Evolutionary conservation across 2,888 invertebrate species (phyloP).

Genomic region (Anticlea derivata): DNA sequence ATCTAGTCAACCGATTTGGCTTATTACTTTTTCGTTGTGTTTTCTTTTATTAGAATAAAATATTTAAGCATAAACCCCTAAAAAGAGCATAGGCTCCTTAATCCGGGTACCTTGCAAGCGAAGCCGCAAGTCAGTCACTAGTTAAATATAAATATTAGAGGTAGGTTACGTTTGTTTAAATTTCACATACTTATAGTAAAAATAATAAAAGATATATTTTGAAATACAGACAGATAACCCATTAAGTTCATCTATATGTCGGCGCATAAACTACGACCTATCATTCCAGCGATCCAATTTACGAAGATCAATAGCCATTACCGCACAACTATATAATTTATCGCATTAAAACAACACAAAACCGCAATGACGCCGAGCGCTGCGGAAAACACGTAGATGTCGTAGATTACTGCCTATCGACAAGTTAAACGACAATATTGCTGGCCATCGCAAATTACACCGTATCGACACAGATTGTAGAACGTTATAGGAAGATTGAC

Average conservation of each 20-base stretch:
- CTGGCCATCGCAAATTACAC: constrained; percentile 7
- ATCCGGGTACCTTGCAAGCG: too few species aligned
- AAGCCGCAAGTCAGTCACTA: too few species aligned
- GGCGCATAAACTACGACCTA: constrained; percentile 11
- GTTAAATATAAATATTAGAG: too few species aligned
- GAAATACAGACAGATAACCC: not conserved
- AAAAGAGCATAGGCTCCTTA: too few species aligned
- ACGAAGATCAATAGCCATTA: constrained; percentile 20
- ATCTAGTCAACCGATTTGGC: too few species aligned
- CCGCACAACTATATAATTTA: constrained; percentile 15
- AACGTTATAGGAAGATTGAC: too few species aligned
- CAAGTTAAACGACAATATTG: constrained; percentile 8
- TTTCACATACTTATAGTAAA: too few species aligned
- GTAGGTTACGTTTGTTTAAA: too few species aligned
- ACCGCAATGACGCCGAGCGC: constrained; percentile 20
- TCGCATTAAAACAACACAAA: constrained; percentile 18
- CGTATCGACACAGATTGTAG: constrained; percentile 5
- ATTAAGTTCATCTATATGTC: constrained; percentile 8
- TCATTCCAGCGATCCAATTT: constrained; percentile 12
- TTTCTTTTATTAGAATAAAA: too few species aligned
- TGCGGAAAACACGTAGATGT: constrained; percentile 11
- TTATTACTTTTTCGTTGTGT: too few species aligned
- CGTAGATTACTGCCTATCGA: constrained; percentile 13
- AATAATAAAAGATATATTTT: too few species aligned
- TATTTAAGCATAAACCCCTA: too few species aligned